Conservation (phyloP, 1,140 invertebrate genomes). For the Solenopsis fugax region DNA sequence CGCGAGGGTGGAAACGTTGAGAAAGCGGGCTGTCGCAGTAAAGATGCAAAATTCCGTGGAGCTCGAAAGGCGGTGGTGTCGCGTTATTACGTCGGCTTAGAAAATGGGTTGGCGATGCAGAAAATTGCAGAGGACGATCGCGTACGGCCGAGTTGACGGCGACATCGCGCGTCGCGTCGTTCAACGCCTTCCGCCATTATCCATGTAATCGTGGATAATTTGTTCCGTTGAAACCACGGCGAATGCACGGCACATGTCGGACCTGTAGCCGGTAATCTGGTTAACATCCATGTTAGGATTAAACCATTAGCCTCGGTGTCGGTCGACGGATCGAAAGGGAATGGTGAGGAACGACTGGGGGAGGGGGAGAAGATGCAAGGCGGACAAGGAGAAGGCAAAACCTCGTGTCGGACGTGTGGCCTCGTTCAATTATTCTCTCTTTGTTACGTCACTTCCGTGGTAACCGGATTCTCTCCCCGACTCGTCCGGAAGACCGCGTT, state of each 20-base stretch:
- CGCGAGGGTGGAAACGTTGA: neutral
- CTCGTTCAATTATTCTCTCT: constrained; percentile 70
- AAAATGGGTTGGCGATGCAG: constrained; percentile 62
- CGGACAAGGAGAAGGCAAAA: constrained; percentile 45
- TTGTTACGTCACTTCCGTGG: constrained; percentile 56
- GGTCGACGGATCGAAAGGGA: constrained; percentile 50
- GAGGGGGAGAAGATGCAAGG: neutral
- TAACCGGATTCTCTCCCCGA: constrained; percentile 44
- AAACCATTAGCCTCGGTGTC: constrained; percentile 78
- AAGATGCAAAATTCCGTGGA: constrained; percentile 40
- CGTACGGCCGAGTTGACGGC: constrained; percentile 28
- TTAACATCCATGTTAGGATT: constrained; percentile 83
- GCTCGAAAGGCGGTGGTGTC: neutral
- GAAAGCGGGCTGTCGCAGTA: neutral
- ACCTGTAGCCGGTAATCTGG: constrained; percentile 79
- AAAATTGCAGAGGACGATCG: constrained; percentile 69
- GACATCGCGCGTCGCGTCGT: constrained; percentile 68
- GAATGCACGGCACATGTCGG: constrained; percentile 66
- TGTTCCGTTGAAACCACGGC: constrained; percentile 78
- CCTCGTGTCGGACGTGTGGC: constrained; percentile 60
- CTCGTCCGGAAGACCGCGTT: constrained; percentile 41
- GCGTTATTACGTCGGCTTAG: constrained; percentile 46
- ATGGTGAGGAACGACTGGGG: constrained; percentile 12
- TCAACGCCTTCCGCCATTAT: constrained; percentile 74
- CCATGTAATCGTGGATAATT: constrained; percentile 82